Base-by-base conservation (phyloP, 2,888 invertebrate species). In the Catocala nupta region DNA sequence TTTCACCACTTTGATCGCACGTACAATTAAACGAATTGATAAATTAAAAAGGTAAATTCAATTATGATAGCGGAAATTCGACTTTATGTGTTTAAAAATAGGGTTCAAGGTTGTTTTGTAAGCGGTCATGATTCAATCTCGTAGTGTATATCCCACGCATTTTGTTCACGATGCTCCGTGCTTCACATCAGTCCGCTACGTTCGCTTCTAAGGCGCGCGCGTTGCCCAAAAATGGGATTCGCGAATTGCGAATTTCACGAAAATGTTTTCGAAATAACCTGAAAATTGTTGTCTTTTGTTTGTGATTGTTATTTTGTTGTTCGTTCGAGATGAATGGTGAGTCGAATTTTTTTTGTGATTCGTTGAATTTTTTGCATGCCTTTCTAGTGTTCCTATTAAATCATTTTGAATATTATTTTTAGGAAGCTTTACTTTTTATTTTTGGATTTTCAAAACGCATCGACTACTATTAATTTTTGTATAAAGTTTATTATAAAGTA, bases 121-220 rank as follows among this genome's bases (percentile, higher is more conserved):
- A 72, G 65, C 75, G 78, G 78, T 70, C 76, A 82, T 86, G 83
- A 86, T 84, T 85, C 81, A 84, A 85, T 85, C 78, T 80, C 77
- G 76, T 81, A 76, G 78, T 78, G 73, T 70, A 68, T 72, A 87
- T 78, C 90, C 89, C 90, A 91, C 91, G 90, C 90, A 83, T 86
- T 89, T 88, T 83, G 84, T 89, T 88, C 87, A 84, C 81, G 79
- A 82, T 88, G 85, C 81, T 80, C 77, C 75, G 25, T 83, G 80
- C 86, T 81, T 77, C 83, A 78, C 87, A 84, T 84, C 90, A 92
- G 91, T 91, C 79, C 75, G 77, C 75, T 75, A 81, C 80, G 25
- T 25, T 25, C 73, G 84, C 80, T 83, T 67, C 85, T 73, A 83
- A 82, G 75, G 85, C 83, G 87, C 88, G 89, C 90, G 90, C 90